Evolutionary conservation across 37 sponge, comb jelly and placozoan species (phyloP), one percentile per base, ranked within the genome.

Genomic region (Amphimedon queenslandica): DNA sequence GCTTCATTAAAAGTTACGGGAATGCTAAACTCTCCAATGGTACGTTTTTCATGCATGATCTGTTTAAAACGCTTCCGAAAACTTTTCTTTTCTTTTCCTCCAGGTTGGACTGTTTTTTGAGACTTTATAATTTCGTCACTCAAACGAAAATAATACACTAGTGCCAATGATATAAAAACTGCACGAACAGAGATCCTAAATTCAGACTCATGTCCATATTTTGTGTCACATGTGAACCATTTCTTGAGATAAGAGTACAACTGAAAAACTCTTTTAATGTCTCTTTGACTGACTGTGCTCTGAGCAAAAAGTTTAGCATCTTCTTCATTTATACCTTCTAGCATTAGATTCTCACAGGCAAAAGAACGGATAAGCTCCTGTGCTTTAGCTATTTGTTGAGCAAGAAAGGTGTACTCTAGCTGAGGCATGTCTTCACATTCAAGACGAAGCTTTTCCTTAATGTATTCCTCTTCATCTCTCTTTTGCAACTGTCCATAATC

Each of bases 401-500:
- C 76, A 25, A 87, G 42, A 38, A n/a, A 35, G 1, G 58, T 24
- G 11, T 24, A 4, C 0, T 24, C 36, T 4, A 51, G 80, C 4
- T 28, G 13, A 18, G 13, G 13, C 8, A 18, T 8, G 13, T 18
- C 53, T 18, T 47, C 53, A 18, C 13, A 8, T 47, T 8, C 8
- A 47, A 47, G 53, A 8, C 57, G 69, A 73, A 92, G 69, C 63
- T 87, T 92, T 21, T 60, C 77, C 5, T 60, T 33, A 24, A 94
- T 78, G 61, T 94, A 94, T 32, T 82, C 84, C 28, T 75, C 38
- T 64, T 94, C 94, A 41, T 90, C 87, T 24, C 75, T 29, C 32
- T 76, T 66, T 10, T 64, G 64, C n/a, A 94, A 77, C 2, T 87
- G 77, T 3, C 94, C 94, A 70, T 89, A 93, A 72, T 88, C 79